Evolutionary conservation across 1,140 invertebrate genomes (phyloP), one percentile per base, ranked within the genome.

Genomic region (Saccostrea glomerata): DNA sequence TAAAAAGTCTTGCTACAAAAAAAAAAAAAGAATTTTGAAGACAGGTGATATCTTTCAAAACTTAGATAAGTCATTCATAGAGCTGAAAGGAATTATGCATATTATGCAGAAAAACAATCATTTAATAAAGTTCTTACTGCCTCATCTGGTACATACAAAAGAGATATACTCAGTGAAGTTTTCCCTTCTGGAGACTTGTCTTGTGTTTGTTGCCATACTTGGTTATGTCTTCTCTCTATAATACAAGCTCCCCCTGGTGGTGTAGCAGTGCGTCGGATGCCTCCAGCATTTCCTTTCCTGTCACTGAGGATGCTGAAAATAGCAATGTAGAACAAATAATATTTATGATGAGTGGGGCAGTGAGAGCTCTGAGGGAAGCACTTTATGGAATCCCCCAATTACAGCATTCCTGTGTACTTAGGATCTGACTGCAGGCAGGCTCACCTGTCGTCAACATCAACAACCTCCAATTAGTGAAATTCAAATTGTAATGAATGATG

Each of bases 321-420:
- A 77, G 23, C 12, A 25, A 25, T 77, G 9, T 15, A 30, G 70
- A 30, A 17, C 7, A 30, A 77, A 15, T 77, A 2, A 77, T 77
- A 77, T 77, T 77, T 77, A 77, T 77, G 70, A 77, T 77, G 70
- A 30, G 25, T 77, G 70, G 70, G 70, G 25, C 70, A 77, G 70
- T 77, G 30, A 36, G 25, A 15, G 70, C 25, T 77, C 25, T 77
- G 3, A 36, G 70, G 25, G 70, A 30, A 77, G 70, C 25, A 30
- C 70, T 77, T 77, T 77, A 77, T 15, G 30, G 36, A 77, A 77
- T 77, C 70, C 58, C 47, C 70, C 70, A 77, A 77, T 77, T 77
- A 77, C 30, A 30, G 25, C 70, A 77, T 77, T 77, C 70, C 70
- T 77, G 25, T 77, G 70, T 77, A 77, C 70, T 77, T 77, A 23